Evolutionary conservation across 2,797 vertebrate species (phyloP), one percentile per base, ranked within the genome.

Genomic region (Gadopsis marmoratus): DNA sequence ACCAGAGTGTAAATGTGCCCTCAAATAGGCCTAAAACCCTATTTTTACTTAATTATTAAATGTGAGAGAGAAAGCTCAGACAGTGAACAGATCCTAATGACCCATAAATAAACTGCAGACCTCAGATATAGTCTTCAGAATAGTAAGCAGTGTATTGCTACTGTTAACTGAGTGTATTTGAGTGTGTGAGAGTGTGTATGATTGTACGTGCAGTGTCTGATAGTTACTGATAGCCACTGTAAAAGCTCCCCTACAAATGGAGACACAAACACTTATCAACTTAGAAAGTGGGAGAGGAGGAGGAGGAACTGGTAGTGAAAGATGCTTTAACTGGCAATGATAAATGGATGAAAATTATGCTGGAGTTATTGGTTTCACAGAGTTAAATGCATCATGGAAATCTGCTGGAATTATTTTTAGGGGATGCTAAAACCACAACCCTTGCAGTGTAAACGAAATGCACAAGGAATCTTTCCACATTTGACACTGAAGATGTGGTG

Each of bases 301-400:
- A 80, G 67, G 31, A 41, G 70, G 65, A 86, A 70, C 64, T 59
- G 59, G 73, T 47, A 56, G 76, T 76, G 63, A 84, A 74, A 69
- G 29, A 75, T 19, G 56, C 68, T 35, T 89, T 78, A 88, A 87
- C 66, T 82, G 71, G 65, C 81, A 77, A 74, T 45, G 71, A 88
- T 73, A 83, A 86, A 87, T 29, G 45, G 85, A 71, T 68, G 61
- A 56, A 31, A 60, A 59, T 53, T n/a, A 56, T 60, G 65, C 55
- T 72, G 69, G 58, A 77, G 53, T 79, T 86, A 77, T 80, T 68
- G 71, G 68, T 88, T 85, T 88, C 73, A 82, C 55, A 47, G 55
- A 62, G 51, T 82, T 78, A 88, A 89, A 79, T 60, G 23, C 51
- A 39, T 79, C 69, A 43, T 29, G 47, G 48, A 78, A 76, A 89